A percentile compares a stretch with the other conserved stretches of the same genome.
Evolutionary conservation across 2,113 vertebrate species (phyloP).

Genomic region (Mystacornis crossleyi): DNA sequence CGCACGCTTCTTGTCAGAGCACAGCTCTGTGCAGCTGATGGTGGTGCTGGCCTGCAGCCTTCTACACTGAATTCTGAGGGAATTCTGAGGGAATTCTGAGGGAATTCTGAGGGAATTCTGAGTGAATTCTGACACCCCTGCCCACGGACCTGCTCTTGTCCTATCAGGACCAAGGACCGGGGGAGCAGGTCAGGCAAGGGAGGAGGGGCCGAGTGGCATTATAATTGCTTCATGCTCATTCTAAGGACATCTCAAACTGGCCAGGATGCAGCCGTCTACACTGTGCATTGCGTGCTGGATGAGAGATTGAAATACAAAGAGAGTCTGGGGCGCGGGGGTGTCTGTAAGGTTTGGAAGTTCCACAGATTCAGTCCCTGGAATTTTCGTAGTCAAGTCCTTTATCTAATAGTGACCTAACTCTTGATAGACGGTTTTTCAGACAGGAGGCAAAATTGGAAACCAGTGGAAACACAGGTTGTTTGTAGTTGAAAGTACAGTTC

Average conservation of each 20-base stretch:
- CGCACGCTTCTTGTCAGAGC: neutral
- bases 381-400: neutral
- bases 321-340: accelerated
- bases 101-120: neutral
- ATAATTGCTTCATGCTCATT: neutral
- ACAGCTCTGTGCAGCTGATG: neutral
- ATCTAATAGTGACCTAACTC: neutral
- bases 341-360: neutral
- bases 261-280: neutral
- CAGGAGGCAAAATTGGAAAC: neutral
- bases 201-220: neutral
- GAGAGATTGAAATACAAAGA: neutral
- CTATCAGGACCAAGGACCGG: neutral
- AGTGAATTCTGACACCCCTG: neutral
- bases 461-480: neutral
- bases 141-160: neutral
- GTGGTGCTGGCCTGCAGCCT: neutral
- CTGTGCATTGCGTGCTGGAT: neutral
- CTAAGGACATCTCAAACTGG: neutral
- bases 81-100: neutral
- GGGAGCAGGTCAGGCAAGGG: neutral
- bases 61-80: neutral
- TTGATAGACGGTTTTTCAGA: neutral
- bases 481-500: neutral
- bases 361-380: neutral